A percentile compares a stretch with the other conserved stretches of the same genome.
These are phyloP conservation scores for Calonectris borealis DNA, from an alignment of 2,113 vertebrate species.

Conservation along the genomic window DNA sequence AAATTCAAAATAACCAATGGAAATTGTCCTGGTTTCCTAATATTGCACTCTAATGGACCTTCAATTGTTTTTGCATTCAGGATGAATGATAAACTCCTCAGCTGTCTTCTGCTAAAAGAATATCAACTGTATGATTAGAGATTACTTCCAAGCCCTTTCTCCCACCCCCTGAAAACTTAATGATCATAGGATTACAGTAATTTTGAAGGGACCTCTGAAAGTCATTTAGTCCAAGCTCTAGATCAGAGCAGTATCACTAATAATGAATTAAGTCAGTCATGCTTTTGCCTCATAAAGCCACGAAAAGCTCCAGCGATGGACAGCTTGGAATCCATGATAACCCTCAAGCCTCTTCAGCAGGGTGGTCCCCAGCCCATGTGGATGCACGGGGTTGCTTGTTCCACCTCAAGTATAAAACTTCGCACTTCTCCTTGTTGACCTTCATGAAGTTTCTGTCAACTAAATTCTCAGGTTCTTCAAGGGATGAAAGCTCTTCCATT, in stretches of 20 bases:
- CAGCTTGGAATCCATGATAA: background rate
- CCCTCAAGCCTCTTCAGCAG: background rate
- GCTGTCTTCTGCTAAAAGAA: background rate
- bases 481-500: background rate
- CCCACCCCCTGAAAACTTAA: accelerated
- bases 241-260: background rate
- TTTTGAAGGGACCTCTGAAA: background rate
- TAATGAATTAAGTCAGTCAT: background rate
- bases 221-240: background rate
- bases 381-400: background rate
- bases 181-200: background rate
- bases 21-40: background rate
- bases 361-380: background rate
- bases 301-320: background rate
- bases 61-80: background rate
- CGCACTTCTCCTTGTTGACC: background rate
- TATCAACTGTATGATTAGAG: background rate
- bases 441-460: background rate
- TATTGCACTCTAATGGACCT: background rate
- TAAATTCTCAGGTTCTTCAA: background rate
- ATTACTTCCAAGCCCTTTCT: background rate
- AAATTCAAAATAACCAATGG: background rate
- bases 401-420: background rate
- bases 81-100: background rate
- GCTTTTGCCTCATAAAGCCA: background rate